Percentiles rank a stretch among this genome's conserved stretches.
phyloP scores from a whole-genome alignment of 2,888 invertebrate species.

The Spodoptera exigua region DNA sequence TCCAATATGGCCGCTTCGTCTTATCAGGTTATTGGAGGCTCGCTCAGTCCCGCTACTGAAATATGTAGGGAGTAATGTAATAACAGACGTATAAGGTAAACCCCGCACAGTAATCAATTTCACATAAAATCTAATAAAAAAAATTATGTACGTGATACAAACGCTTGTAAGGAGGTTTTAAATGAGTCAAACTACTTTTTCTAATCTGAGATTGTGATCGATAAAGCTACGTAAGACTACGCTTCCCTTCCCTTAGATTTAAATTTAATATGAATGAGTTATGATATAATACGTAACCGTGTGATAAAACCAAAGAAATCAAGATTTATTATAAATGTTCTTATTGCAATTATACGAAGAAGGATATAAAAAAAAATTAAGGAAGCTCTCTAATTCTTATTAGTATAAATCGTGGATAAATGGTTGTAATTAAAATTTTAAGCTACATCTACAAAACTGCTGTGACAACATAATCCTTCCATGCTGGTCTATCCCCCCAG shows the following conservation, averaged over 20 bases:
- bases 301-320: conserved; percentile 19
- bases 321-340: conserved; percentile 8
- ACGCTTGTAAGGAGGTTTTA: conserved; percentile 21
- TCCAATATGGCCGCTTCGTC: conserved; percentile 79
- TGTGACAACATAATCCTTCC: too few relatives aligned
- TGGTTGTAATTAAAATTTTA: too few relatives aligned
- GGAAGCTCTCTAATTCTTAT: too few relatives aligned
- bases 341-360: conserved; percentile 1
- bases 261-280: conserved; percentile 1
- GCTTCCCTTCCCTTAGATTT: conserved; percentile 2
- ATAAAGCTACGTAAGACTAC: conserved; percentile 18
- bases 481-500: too few relatives aligned
- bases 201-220: conserved; percentile 16
- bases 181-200: conserved; percentile 33
- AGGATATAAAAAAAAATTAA: conserved; percentile 8
- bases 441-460: too few relatives aligned
- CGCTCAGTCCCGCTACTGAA: conserved; percentile 60
- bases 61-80: conserved; percentile 51
- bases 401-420: too few relatives aligned
- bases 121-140: conserved; percentile 41
- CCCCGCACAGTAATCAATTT: conserved; percentile 42
- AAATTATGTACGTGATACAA: conserved; percentile 19
- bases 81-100: conserved; percentile 47
- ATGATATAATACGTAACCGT: conserved; percentile 11
- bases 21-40: conserved; percentile 75